These are phyloP conservation scores for Leistus spinibarbis DNA, from an alignment of 2,888 invertebrate species.

Conservation along the genomic window DNA sequence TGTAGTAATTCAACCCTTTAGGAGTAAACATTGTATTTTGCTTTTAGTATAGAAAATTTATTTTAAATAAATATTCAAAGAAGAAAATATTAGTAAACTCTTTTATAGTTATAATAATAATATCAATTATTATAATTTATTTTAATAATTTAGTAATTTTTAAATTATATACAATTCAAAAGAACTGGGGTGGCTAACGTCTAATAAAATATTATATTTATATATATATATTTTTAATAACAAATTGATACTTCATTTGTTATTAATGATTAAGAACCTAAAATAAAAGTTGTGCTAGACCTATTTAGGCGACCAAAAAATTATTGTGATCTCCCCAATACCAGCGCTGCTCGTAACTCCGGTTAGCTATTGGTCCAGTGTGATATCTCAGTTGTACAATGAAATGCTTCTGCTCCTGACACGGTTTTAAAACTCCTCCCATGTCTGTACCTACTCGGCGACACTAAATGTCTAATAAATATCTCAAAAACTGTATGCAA, in stretches of 20 bases:
- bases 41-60: too few relatives aligned
- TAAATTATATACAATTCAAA: too few relatives aligned
- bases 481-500: constrained; percentile 9
- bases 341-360: neutral
- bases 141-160: too few relatives aligned
- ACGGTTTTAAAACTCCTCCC: neutral
- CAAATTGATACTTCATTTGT: neutral
- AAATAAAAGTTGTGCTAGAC: neutral
- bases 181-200: too few relatives aligned
- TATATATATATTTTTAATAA: neutral
- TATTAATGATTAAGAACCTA: too few relatives aligned
- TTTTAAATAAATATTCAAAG: too few relatives aligned
- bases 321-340: neutral
- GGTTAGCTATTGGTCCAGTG: neutral
- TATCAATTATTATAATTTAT: too few relatives aligned
- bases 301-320: neutral
- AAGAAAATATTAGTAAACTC: too few relatives aligned
- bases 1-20: too few relatives aligned
- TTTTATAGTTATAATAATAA: too few relatives aligned
- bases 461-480: constrained; percentile 15
- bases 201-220: neutral
- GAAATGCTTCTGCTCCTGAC: neutral
- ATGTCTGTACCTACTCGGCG: neutral
- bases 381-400: neutral
- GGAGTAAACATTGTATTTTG: too few relatives aligned